These are phyloP conservation scores for Drosophila parabipectinata DNA, from an alignment of 1,140 invertebrate species.

Conservation along the genomic window DNA sequence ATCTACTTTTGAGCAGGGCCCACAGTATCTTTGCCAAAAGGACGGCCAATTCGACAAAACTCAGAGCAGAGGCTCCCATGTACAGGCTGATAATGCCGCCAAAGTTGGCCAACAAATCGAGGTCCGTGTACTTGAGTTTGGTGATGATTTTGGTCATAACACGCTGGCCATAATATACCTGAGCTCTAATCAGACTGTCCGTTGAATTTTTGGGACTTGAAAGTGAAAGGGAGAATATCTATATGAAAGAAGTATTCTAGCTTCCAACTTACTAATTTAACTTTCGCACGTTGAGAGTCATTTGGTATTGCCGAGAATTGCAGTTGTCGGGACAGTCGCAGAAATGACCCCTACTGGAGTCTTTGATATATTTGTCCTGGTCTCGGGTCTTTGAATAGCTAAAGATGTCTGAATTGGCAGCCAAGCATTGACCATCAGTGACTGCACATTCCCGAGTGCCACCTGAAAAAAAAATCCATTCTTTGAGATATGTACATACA, in stretches of 20 bases:
- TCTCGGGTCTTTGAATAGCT: slow-evolving; percentile 52
- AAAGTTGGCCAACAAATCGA: slow-evolving; percentile 65
- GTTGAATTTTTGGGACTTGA: slow-evolving; percentile 36
- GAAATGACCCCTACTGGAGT: slow-evolving; percentile 46
- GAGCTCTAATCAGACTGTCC: slow-evolving; percentile 35
- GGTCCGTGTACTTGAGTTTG: slow-evolving; percentile 49
- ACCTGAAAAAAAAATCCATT: slow-evolving; percentile 5
- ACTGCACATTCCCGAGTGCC: slow-evolving; percentile 53
- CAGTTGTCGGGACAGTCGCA: slow-evolving; percentile 67
- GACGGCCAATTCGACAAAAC: slow-evolving; percentile 65
- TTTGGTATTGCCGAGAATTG: slow-evolving; percentile 37
- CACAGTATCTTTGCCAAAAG: slow-evolving; percentile 40
- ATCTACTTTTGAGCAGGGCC: slow-evolving; percentile 28
- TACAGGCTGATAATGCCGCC: slow-evolving; percentile 81
- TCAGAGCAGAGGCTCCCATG: slow-evolving; percentile 79
- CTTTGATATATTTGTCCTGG: slow-evolving; percentile 64
- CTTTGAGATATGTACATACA: background rate
- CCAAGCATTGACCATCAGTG: slow-evolving; percentile 54
- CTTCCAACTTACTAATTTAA: slow-evolving; percentile 42
- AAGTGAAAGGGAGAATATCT: background rate
- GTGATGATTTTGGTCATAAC: slow-evolving; percentile 65
- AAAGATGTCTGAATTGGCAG: slow-evolving; percentile 56
- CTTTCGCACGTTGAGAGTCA: slow-evolving; percentile 55
- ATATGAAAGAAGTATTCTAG: background rate
- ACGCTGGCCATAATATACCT: slow-evolving; percentile 59